Conservation (phyloP, 2,113 vertebrate genomes). For the Bucco capensis region DNA sequence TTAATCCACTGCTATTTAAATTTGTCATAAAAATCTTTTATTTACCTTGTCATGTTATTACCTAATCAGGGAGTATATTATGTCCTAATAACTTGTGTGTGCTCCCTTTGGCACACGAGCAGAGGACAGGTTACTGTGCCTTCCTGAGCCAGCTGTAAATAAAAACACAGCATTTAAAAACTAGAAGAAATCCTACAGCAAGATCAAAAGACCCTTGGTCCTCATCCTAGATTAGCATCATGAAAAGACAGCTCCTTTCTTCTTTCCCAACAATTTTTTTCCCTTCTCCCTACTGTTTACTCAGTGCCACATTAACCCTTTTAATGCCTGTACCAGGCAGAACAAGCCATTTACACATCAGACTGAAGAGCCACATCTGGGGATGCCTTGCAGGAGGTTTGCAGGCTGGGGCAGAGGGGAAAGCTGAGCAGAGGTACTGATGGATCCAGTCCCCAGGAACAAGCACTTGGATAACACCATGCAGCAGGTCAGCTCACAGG, state of each 20-base stretch:
- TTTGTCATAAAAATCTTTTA: conserved; percentile 11
- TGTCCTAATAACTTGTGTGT: not conserved
- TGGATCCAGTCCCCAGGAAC: not conserved
- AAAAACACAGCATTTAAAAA: not conserved
- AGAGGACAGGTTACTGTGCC: not conserved
- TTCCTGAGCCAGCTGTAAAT: not conserved
- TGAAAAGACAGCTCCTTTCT: not conserved
- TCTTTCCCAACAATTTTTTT: not conserved
- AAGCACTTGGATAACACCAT: fast-evolving
- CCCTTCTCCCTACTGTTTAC: not conserved
- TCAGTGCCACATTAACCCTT: not conserved
- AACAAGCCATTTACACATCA: not conserved
- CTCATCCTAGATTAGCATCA: not conserved
- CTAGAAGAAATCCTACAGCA: not conserved
- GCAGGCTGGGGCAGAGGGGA: not conserved
- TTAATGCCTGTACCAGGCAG: not conserved
- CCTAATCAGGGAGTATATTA: conserved; percentile 17
- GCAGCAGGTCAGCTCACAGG: not conserved
- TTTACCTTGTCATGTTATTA: conserved; percentile 12
- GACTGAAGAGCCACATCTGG: not conserved
- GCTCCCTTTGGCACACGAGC: not conserved
- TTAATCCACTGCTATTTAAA: conserved; percentile 27
- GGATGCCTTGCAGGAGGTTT: not conserved
- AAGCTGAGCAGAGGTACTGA: not conserved
- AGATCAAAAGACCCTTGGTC: not conserved